Evolutionary conservation across 64 coral and sea anemone genomes (phyloP), one percentile per base, ranked within the genome.

Genomic region (Platygyra sinensis): DNA sequence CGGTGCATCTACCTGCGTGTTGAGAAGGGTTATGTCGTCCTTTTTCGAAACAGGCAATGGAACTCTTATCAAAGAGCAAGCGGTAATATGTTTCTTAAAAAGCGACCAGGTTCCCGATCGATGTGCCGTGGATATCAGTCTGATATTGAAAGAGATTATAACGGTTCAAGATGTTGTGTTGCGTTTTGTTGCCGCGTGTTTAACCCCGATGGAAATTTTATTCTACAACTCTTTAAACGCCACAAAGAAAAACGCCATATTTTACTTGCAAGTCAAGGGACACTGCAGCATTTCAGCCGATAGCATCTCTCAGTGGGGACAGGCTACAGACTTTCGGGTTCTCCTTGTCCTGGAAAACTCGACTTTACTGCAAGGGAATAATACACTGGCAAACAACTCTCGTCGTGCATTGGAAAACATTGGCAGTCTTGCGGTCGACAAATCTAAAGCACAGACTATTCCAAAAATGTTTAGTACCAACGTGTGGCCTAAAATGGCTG

Each of bases 401-500:
- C 30, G n/a, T 60, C 62, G 4, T 59, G 75, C 22, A 71, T 12
- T 65, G 27, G 20, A 77, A 80, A 86, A 86, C 8, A 62, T 91
- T 77, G 90, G 90, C 10, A n/a, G 80, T 36, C 32, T 91, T 19
- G 5, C 11, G 3, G 8, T 91, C 0, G 13, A 52, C 17, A 91
- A 75, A 50, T 49, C 63, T 27, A 71, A 71, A 15, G 30, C 27
- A 14, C 18, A 32, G n/a, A 62, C 24, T 25, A 29, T 91, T 77
- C 90, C 90, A 4, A 61, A 25, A 8, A 86, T 77, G 10, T 91
- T 77, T 39, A 74, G 25, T 1, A 86, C 67, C 15, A 86, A 76
- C 20, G 57, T 62, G 31, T 91, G 90, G 90, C 73, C 87, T 17
- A 87, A 76, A n/a, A 86, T 96, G 88, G 95, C 95, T 8, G 95